Conservation (phyloP, 2,797 vertebrate species). For the Heliangelus exortis region DNA sequence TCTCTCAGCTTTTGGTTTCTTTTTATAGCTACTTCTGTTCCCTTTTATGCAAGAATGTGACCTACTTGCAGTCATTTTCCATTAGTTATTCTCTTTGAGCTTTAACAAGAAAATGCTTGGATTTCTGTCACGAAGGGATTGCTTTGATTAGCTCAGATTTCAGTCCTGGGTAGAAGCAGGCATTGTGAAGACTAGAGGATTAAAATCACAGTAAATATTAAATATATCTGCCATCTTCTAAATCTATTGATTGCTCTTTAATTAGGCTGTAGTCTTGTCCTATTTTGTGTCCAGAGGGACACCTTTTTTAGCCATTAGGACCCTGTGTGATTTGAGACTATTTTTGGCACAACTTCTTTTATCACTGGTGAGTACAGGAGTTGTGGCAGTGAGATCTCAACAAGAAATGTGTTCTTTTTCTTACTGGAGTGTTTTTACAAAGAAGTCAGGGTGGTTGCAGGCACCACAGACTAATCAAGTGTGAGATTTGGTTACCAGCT, state of each 20-base stretch:
- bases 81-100: constrained; percentile 50
- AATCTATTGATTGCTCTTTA: neutral
- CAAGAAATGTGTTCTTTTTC: neutral
- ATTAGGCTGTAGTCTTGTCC: neutral
- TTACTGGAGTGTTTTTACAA: neutral
- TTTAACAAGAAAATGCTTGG: constrained; percentile 11
- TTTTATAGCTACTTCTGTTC: constrained; percentile 50
- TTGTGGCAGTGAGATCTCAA: neutral
- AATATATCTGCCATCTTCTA: neutral
- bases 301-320: neutral
- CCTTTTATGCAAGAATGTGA: constrained; percentile 53
- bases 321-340: neutral
- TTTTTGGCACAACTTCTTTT: neutral
- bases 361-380: neutral
- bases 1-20: constrained; percentile 45
- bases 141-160: constrained; percentile 39
- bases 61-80: constrained; percentile 57
- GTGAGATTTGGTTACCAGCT: neutral
- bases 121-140: constrained; percentile 9
- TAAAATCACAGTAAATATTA: neutral
- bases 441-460: neutral
- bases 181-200: neutral
- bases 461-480: neutral
- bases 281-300: neutral
- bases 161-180: neutral